Evolutionary conservation across 2,888 invertebrate species (phyloP).

Genomic region (Tuberolachnus salignus): DNA sequence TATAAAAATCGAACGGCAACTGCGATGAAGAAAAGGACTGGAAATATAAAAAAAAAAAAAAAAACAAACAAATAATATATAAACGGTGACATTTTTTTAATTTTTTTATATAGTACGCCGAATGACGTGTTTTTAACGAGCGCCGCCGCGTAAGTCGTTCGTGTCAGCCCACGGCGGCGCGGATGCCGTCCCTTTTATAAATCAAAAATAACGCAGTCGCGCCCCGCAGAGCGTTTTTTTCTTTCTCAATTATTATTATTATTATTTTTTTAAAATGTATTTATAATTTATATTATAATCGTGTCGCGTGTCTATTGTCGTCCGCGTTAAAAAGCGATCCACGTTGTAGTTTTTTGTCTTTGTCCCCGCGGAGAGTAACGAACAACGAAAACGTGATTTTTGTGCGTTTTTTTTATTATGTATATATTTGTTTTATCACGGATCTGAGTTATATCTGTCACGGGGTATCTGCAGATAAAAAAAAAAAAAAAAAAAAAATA

Average conservation of each 20-base stretch:
- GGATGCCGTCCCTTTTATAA: neutral
- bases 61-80: too few relatives aligned
- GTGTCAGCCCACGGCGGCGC: neutral
- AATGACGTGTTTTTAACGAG: conserved; percentile 29
- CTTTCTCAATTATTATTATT: neutral
- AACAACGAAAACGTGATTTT: too few relatives aligned
- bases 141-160: neutral
- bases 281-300: conserved; percentile 4
- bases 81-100: conserved; percentile 1
- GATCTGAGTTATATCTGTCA: neutral
- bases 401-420: too few relatives aligned
- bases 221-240: neutral
- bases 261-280: neutral
- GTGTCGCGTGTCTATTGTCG: neutral
- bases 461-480: neutral
- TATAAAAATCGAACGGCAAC: too few relatives aligned
- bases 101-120: neutral
- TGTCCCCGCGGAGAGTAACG: too few relatives aligned
- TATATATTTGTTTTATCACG: too few relatives aligned
- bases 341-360: too few relatives aligned
- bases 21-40: too few relatives aligned
- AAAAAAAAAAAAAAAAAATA: too few relatives aligned
- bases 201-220: conserved; percentile 34
- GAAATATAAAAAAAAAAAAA: too few relatives aligned
- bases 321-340: neutral